Evolutionary conservation across 2,888 invertebrate genomes (phyloP).

Genomic region (Oasisia sp.): DNA sequence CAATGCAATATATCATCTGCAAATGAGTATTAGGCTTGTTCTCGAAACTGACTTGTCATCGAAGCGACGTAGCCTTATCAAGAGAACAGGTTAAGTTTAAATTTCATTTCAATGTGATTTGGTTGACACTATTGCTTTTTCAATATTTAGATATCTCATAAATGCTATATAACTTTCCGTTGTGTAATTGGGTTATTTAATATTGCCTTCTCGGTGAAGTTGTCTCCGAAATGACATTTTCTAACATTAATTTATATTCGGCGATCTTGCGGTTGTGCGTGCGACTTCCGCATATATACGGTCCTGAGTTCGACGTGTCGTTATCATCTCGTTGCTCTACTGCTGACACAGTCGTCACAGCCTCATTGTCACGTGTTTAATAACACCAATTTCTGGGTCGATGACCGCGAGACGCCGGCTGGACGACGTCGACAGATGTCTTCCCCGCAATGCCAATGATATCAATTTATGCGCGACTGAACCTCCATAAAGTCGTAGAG

Average conservation of each 20-base stretch:
- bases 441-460: constrained; percentile 12
- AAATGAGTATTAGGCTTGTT: too few relatives aligned
- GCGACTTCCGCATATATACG: background rate
- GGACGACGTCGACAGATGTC: background rate
- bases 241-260: background rate
- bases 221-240: background rate
- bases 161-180: background rate
- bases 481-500: constrained; percentile 1
- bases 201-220: background rate
- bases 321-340: background rate
- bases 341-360: background rate
- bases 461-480: background rate
- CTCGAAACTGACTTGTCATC: too few relatives aligned
- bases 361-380: background rate
- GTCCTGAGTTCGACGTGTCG: background rate
- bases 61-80: too few relatives aligned
- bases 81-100: too few relatives aligned
- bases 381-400: background rate
- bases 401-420: background rate
- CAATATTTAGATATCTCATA: too few relatives aligned
- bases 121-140: too few relatives aligned
- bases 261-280: background rate
- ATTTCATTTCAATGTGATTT: too few relatives aligned
- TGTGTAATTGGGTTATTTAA: background rate
- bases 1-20: background rate